phyloP scores from a whole-genome alignment of 2,113 vertebrate species.

The Cinclus cinclus region DNA sequence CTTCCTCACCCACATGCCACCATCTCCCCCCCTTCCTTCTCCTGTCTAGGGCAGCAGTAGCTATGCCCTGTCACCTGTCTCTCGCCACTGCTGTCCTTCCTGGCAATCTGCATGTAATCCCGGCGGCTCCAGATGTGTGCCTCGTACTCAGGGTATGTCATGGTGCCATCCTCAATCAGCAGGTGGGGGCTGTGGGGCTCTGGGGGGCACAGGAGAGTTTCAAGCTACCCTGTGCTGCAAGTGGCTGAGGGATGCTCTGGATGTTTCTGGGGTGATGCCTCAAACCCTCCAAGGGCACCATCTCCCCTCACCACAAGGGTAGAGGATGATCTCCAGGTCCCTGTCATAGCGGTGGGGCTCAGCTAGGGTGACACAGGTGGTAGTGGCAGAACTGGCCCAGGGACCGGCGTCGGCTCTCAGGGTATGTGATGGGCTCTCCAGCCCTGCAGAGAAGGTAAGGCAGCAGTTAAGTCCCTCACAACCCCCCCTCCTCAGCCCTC shows the following conservation, averaged over 20 bases:
- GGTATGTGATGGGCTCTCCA: constrained; percentile 93
- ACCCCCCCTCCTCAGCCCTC: no score
- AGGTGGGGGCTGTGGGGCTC: constrained; percentile 91
- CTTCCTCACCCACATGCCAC: not conserved
- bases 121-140: constrained; percentile 81
- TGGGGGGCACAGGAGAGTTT: constrained; percentile 38
- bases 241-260: not conserved
- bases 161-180: constrained; percentile 85
- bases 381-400: constrained; percentile 87
- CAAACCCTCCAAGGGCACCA: not conserved
- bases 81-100: constrained; percentile 82
- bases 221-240: fast-evolving
- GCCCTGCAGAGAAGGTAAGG: constrained; percentile 33
- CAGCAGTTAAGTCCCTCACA: not conserved
- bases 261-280: not conserved
- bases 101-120: constrained; percentile 82
- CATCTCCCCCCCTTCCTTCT: not conserved
- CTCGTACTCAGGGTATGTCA: constrained; percentile 87
- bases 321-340: constrained; percentile 89
- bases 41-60: fast-evolving
- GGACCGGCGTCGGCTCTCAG: constrained; percentile 91
- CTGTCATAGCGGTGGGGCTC: constrained; percentile 88
- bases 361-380: constrained; percentile 91
- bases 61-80: constrained; percentile 76
- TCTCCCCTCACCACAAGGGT: constrained; percentile 87